Evolutionary conservation across 2,113 vertebrate genomes (phyloP), one percentile per base, ranked within the genome.

Genomic region (Eublepharis macularius): DNA sequence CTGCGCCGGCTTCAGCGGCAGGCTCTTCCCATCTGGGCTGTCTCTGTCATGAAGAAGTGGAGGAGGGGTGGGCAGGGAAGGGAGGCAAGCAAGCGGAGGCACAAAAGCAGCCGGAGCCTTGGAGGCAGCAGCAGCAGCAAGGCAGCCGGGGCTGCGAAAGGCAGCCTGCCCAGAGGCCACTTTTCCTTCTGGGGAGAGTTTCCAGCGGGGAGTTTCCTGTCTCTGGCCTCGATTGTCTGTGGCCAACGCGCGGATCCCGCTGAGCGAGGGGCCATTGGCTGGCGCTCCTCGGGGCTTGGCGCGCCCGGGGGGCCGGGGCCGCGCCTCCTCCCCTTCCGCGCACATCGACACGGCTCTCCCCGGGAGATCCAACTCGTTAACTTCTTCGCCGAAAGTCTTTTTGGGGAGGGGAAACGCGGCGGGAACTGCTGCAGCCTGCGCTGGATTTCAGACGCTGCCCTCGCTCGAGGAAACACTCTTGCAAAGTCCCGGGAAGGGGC

Each of bases 11-110:
- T 92, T 90, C 85, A 8, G 93, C 93, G 89, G 89, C 76, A 81
- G 88, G 83, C 90, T 85, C 88, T 92, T 89, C 92, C 91, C 91
- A 89, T 92, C 91, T 90, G 92, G 90, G 87, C 87, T 87, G 91
- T 85, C 87, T 92, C 90, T 82, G 89, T 94, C 83, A 89, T 88
- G 90, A 88, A 92, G 90, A 93, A 88, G 90, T 93, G 88, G 89
- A 93, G 92, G 85, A 4, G 2, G 93, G 83, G 77, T 91, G 94
- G 84, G 87, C 80, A 76, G 90, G 89, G 80, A 82, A 88, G 80
- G 84, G 90, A 36, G 77, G 91, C 87, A 10, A 72, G 47, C 12
- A 82, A 82, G 82, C 87, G 34, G 49, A 76, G 81, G 77, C 89
- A 90, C 83, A 85, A 87, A 85, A 90, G 89, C 82, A 41, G 36